These are phyloP conservation scores for Limonius californicus DNA, from an alignment of 1,140 invertebrate genomes.

Conservation along the genomic window DNA sequence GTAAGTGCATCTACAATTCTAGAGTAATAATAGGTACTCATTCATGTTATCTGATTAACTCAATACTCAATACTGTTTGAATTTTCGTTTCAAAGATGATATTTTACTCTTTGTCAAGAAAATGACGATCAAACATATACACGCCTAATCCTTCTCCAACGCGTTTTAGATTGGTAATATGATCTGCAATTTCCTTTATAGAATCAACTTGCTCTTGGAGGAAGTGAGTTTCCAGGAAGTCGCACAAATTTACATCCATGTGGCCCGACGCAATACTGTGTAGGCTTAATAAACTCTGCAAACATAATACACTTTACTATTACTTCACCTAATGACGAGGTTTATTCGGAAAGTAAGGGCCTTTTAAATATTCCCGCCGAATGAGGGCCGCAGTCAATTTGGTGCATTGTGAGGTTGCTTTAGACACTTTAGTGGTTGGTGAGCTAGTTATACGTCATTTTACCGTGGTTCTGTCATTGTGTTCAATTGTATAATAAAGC, in stretches of 20 bases:
- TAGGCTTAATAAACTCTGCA: constrained; percentile 62
- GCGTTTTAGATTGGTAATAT: constrained; percentile 66
- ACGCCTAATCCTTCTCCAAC: constrained; percentile 70
- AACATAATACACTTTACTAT: constrained; percentile 25
- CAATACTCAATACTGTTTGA: no score
- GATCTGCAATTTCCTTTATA: constrained; percentile 68
- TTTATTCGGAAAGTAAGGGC: no score
- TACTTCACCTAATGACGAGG: constrained; percentile 4
- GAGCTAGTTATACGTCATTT: no score
- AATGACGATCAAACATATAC: constrained; percentile 71
- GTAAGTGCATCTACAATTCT: no score
- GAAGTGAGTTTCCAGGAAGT: constrained; percentile 69
- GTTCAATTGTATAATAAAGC: no score
- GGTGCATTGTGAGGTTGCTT: no score
- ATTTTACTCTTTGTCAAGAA: neutral
- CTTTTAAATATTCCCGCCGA: no score
- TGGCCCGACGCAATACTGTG: constrained; percentile 62
- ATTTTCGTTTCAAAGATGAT: neutral
- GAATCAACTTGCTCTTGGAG: constrained; percentile 73
- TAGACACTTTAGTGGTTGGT: no score
- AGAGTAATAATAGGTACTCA: no score
- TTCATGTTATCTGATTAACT: no score
- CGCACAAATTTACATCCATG: constrained; percentile 66
- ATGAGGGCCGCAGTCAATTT: no score
- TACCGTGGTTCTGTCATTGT: no score